Evolutionary conservation across 2,113 vertebrate species (phyloP).

Genomic region (Silurus asotus): DNA sequence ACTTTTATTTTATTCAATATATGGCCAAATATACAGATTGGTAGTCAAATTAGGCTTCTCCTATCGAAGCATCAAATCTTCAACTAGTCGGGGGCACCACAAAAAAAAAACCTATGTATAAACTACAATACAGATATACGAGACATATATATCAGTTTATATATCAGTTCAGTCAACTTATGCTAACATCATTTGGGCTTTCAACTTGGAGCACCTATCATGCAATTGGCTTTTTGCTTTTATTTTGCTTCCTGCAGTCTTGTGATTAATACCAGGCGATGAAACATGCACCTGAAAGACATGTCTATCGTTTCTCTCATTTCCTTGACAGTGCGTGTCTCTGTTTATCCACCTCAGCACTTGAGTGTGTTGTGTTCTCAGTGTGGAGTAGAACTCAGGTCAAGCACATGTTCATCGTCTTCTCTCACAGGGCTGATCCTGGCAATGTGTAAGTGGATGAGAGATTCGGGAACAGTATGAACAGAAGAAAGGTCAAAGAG

Average conservation of each 20-base stretch:
- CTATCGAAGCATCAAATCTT: no score
- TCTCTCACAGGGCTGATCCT: neutral
- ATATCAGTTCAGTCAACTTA: neutral
- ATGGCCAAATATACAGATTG: no score
- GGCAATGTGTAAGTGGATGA: neutral
- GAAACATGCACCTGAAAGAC: neutral
- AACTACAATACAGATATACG: no score
- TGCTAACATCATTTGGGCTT: neutral
- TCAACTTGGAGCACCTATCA: neutral
- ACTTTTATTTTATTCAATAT: no score
- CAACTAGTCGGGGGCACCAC: no score
- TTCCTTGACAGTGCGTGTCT: neutral
- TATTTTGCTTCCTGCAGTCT: neutral
- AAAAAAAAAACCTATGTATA: no score
- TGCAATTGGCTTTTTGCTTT: neutral
- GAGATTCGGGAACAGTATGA: neutral
- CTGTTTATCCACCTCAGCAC: neutral
- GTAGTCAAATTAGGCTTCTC: no score
- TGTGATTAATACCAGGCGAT: neutral
- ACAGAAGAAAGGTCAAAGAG: neutral
- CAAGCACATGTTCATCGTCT: neutral
- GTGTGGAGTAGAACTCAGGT: no score
- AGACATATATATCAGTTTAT: neutral
- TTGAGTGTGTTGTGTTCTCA: neutral
- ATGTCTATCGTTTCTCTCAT: neutral